Conservation (phyloP, 2,888 invertebrate genomes). For the Drosophila glabriapex region DNA sequence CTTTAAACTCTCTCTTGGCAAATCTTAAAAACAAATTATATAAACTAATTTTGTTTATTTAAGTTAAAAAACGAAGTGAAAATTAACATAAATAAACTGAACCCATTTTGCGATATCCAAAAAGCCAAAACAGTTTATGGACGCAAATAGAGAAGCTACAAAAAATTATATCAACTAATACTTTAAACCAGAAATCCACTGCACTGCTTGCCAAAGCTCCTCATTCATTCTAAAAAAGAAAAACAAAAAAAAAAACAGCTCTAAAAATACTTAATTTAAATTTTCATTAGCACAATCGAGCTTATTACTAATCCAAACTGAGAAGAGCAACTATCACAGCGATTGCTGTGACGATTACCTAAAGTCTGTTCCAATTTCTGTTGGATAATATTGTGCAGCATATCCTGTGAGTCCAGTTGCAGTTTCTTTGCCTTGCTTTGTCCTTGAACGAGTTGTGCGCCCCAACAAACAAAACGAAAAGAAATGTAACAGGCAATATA, state of each 20-base stretch:
- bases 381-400: slow-evolving; percentile 4
- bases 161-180: not conserved
- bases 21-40: not conserved
- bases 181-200: not conserved
- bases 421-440: slow-evolving; percentile 14
- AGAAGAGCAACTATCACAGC: not conserved
- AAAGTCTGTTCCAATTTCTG: not conserved
- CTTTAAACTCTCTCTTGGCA: too few species aligned
- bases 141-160: too few species aligned
- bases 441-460: slow-evolving; percentile 44
- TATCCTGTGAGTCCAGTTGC: slow-evolving; percentile 3
- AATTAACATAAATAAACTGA: not conserved
- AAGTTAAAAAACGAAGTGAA: too few species aligned
- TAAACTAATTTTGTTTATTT: not conserved
- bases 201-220: too few species aligned
- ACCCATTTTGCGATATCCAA: not conserved
- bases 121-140: too few species aligned
- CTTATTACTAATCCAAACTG: not conserved
- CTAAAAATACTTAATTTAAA: not conserved
- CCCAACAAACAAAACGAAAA: slow-evolving; percentile 31
- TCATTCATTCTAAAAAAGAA: too few species aligned
- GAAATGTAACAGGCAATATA: not conserved
- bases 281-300: not conserved
- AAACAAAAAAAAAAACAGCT: not conserved
- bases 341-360: not conserved